Evolutionary conservation across 2,888 invertebrate species (phyloP).

Genomic region (Ariolimax columbianus): DNA sequence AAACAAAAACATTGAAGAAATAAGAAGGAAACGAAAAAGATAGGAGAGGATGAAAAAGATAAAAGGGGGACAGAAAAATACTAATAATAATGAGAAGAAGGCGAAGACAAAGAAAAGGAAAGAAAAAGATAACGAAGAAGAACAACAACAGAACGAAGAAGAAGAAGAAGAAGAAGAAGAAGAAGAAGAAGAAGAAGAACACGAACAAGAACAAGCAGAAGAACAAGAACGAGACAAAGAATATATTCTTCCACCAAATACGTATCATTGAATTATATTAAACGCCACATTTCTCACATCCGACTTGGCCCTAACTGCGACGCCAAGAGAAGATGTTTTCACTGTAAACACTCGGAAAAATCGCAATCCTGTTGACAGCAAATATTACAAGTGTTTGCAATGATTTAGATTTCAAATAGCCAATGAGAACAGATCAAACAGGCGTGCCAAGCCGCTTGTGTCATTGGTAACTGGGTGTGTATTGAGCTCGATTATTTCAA

Average conservation of each 20-base stretch:
- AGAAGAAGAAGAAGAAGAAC: too few relatives aligned
- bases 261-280: not conserved
- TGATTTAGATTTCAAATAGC: slow-evolving; percentile 34
- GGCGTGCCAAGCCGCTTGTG: not conserved
- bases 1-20: too few relatives aligned
- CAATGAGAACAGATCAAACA: not conserved
- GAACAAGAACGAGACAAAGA: too few relatives aligned
- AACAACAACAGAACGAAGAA: too few relatives aligned
- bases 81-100: too few relatives aligned
- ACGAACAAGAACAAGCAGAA: too few relatives aligned
- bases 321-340: not conserved
- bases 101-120: too few relatives aligned
- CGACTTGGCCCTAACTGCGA: not conserved
- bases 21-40: too few relatives aligned
- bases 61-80: too few relatives aligned
- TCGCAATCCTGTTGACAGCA: not conserved
- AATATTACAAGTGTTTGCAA: slow-evolving; percentile 16
- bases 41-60: too few relatives aligned
- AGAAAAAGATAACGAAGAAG: too few relatives aligned
- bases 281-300: not conserved
- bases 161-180: too few relatives aligned
- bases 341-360: not conserved
- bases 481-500: not conserved
- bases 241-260: not conserved
- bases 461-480: not conserved